Conservation (phyloP, 2,888 invertebrate genomes). For the Barypeithes pellucidus region DNA sequence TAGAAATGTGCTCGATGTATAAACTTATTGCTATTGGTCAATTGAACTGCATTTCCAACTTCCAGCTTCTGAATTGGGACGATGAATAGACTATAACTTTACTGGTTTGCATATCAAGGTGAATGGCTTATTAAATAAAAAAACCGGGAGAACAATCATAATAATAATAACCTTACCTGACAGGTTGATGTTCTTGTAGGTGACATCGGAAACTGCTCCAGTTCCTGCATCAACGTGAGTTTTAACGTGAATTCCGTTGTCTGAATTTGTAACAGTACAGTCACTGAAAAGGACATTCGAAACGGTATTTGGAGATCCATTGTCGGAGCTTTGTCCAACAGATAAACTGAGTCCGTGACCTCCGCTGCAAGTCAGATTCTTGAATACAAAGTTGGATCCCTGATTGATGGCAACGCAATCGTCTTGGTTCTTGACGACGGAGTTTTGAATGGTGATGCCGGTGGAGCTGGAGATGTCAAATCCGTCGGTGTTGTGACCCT, state of each 20-base stretch:
- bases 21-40: too few relatives aligned
- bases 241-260: conserved; percentile 58
- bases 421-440: conserved; percentile 56
- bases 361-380: conserved; percentile 54
- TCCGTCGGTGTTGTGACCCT: conserved; percentile 55
- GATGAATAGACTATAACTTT: too few relatives aligned
- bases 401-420: conserved; percentile 57
- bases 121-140: too few relatives aligned
- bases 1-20: too few relatives aligned
- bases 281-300: conserved; percentile 53
- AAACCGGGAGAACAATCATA: too few relatives aligned
- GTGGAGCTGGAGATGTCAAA: conserved; percentile 51
- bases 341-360: conserved; percentile 59
- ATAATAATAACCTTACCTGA: conserved; percentile 50
- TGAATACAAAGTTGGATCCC: conserved; percentile 52
- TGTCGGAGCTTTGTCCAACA: conserved; percentile 52
- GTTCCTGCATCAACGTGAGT: conserved; percentile 55
- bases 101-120: too few relatives aligned
- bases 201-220: conserved; percentile 53
- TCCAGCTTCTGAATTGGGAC: too few relatives aligned
- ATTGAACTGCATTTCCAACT: too few relatives aligned
- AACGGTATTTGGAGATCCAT: conserved; percentile 50
- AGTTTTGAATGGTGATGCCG: conserved; percentile 52
- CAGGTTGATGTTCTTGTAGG: conserved; percentile 54
- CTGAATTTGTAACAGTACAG: conserved; percentile 53